Conservation (phyloP, 64 coral and sea anemone genomes). For the Stichodactyla helianthus region DNA sequence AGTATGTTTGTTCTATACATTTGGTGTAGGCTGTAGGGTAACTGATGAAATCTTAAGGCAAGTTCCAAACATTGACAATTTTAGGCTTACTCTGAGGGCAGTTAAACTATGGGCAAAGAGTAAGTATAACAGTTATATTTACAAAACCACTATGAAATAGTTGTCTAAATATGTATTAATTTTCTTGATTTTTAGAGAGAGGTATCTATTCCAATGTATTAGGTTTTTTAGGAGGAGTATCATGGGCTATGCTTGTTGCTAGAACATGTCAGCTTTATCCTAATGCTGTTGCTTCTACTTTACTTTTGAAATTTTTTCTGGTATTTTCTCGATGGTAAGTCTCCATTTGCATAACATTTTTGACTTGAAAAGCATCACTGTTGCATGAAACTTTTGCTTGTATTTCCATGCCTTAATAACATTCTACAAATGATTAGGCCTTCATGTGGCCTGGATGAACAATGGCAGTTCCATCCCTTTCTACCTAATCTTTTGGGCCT, state of each 20-base stretch:
- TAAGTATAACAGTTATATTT: conserved; percentile 24
- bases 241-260: conserved; percentile 97
- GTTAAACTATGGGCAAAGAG: conserved; percentile 98
- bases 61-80: conserved; percentile 84
- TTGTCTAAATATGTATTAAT: background rate
- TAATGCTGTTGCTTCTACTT: conserved; percentile 90
- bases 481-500: no score
- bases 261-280: conserved; percentile 96
- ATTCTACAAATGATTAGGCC: background rate
- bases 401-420: background rate
- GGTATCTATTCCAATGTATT: conserved; percentile 96
- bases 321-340: conserved; percentile 96
- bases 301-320: conserved; percentile 93
- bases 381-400: background rate
- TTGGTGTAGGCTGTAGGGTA: conserved; percentile 63
- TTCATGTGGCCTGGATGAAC: no score
- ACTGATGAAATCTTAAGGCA: conserved; percentile 98
- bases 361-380: no score
- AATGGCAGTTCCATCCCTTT: no score
- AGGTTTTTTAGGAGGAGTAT: conserved; percentile 94
- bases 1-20: conserved; percentile 8
- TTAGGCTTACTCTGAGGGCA: conserved; percentile 75
- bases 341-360: background rate
- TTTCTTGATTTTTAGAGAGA: conserved; percentile 44
- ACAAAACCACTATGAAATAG: background rate